Conservation (phyloP, 2,113 vertebrate genomes). For the Dissostichus mawsoni region DNA sequence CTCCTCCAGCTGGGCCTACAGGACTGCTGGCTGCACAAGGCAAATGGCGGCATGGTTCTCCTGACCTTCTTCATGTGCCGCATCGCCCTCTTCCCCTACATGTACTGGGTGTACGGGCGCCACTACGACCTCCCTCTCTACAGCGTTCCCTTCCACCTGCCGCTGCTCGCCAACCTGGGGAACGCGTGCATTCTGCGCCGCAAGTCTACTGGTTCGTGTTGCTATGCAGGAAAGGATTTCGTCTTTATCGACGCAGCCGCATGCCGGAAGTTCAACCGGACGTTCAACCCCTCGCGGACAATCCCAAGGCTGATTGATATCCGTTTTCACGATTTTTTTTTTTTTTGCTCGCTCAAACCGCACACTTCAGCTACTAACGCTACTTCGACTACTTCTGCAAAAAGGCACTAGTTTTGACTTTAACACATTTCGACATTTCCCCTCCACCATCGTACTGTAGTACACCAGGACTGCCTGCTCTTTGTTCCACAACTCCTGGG, state of each 20-base stretch:
- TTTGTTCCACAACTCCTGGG: constrained; percentile 47
- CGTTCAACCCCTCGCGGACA: constrained; percentile 14
- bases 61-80: constrained; percentile 94
- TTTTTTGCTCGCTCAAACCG: constrained; percentile 37
- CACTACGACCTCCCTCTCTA: constrained; percentile 88
- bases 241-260: constrained; percentile 86
- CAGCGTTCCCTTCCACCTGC: constrained; percentile 91
- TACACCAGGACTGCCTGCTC: constrained; percentile 73
- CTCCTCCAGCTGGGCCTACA: constrained; percentile 89
- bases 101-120: constrained; percentile 92
- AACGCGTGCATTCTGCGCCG: constrained; percentile 92
- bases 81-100: constrained; percentile 96
- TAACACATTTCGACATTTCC: constrained; percentile 16
- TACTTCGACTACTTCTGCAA: constrained; percentile 45
- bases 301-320: constrained; percentile 73
- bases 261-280: neutral
- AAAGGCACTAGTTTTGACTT: constrained; percentile 51
- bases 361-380: constrained; percentile 62
- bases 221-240: constrained; percentile 91
- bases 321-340: neutral
- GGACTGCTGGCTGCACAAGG: constrained; percentile 92
- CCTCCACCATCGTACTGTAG: constrained; percentile 67
- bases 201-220: constrained; percentile 98
- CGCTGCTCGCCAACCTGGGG: constrained; percentile 90
- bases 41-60: constrained; percentile 91